Evolutionary conservation across 2,797 vertebrate species (phyloP).

Genomic region (Petrocephalus sullivani): DNA sequence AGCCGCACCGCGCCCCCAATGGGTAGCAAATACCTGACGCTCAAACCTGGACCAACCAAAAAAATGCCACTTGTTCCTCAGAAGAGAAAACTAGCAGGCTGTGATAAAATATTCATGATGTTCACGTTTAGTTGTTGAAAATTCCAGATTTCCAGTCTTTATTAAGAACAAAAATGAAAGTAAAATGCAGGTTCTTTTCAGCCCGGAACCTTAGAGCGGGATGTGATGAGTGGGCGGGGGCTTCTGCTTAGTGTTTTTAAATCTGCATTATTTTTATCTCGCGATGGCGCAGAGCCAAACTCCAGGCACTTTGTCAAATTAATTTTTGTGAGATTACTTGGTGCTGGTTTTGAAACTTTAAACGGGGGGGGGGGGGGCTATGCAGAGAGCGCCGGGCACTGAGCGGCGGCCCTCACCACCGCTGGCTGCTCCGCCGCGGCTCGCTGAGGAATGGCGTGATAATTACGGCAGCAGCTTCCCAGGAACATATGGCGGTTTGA

Average conservation of each 20-base stretch:
- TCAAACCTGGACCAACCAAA: not conserved
- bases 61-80: not conserved
- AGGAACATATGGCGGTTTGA: not conserved
- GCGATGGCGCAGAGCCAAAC: not conserved
- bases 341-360: not conserved
- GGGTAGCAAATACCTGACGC: not conserved
- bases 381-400: not conserved
- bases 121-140: not conserved
- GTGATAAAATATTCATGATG: not conserved
- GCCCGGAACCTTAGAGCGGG: not conserved
- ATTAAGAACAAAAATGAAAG: not conserved
- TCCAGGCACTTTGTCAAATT: not conserved
- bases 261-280: not conserved
- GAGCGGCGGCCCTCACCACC: not conserved
- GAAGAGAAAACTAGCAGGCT: not conserved
- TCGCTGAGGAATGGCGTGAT: not conserved
- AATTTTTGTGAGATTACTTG: not conserved
- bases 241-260: not conserved
- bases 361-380: not conserved
- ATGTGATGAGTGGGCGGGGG: not conserved
- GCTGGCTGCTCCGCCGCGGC: not conserved
- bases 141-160: not conserved
- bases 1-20: not conserved
- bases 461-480: not conserved
- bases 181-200: not conserved